A percentile compares a stretch with the other conserved stretches of the same genome.
Evolutionary conservation across 1,140 invertebrate genomes (phyloP).

Genomic region (Whitmania pigra): DNA sequence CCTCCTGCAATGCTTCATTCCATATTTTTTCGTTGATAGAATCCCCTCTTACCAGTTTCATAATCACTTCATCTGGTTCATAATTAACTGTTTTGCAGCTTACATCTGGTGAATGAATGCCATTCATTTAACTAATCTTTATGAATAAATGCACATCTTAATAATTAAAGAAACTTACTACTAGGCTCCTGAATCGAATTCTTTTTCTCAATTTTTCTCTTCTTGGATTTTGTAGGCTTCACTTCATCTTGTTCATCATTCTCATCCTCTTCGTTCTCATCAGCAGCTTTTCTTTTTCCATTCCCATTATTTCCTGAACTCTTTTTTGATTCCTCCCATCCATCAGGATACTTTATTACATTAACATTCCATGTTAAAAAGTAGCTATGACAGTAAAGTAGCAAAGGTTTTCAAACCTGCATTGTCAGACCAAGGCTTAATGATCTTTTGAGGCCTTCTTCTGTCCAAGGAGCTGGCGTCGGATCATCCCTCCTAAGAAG

Average conservation of each 20-base stretch:
- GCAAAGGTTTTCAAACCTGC: conserved; percentile 30
- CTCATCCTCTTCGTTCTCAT: conserved; percentile 24
- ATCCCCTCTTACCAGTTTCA: conserved; percentile 51
- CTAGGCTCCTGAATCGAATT: neutral
- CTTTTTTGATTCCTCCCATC: conserved; percentile 57
- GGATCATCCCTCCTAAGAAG: conserved; percentile 64
- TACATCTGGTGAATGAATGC: neutral
- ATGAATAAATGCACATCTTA: neutral
- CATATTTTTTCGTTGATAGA: conserved; percentile 54
- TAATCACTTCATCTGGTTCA: conserved; percentile 44
- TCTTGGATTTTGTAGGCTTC: conserved; percentile 25
- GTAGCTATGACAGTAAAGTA: conserved; percentile 25
- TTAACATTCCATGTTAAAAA: neutral
- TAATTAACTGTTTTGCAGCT: conserved; percentile 42
- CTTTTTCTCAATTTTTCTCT: conserved; percentile 17
- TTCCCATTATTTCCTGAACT: conserved; percentile 34
- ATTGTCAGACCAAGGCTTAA: conserved; percentile 39
- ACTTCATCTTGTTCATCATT: conserved; percentile 26
- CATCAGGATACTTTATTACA: conserved; percentile 54
- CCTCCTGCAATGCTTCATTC: conserved; percentile 45
- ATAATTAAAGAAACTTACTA: neutral
- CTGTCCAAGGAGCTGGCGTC: conserved; percentile 67
- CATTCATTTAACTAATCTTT: neutral
- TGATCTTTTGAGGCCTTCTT: conserved; percentile 51
- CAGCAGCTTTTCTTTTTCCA: conserved; percentile 28